Evolutionary conservation across 2,888 invertebrate genomes (phyloP).

Genomic region (Metallyticus violacea): DNA sequence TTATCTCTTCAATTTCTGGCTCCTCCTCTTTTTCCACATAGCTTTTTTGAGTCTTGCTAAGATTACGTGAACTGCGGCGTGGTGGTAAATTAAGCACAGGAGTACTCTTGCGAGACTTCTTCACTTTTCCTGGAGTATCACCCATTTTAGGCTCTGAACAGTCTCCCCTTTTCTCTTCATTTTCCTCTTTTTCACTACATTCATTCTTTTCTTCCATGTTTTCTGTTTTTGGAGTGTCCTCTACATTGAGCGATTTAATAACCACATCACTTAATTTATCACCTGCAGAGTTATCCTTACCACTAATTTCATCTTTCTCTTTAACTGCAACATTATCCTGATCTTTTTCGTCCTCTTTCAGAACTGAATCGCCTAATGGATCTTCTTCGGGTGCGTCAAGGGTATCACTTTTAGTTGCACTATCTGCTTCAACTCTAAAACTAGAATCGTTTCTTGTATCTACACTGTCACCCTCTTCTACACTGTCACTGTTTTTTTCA

Average conservation of each 20-base stretch:
- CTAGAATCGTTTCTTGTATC: conserved; percentile 31
- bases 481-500: conserved; percentile 32
- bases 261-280: neutral
- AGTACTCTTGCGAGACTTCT: conserved; percentile 32
- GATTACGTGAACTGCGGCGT: conserved; percentile 55
- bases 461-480: conserved; percentile 38
- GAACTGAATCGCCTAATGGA: neutral
- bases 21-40: conserved; percentile 48
- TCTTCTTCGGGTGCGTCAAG: conserved; percentile 36
- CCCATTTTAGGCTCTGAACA: conserved; percentile 44
- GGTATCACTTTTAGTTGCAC: conserved; percentile 28
- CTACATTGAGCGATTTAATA: neutral
- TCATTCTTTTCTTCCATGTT: conserved; percentile 39
- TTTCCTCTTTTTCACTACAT: conserved; percentile 34
- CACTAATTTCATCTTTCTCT: conserved; percentile 32
- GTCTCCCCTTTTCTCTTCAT: conserved; percentile 29
- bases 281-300: conserved; percentile 33
- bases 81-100: conserved; percentile 46
- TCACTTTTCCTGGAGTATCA: conserved; percentile 40
- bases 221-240: conserved; percentile 29
- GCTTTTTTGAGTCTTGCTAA: conserved; percentile 53
- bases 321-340: neutral
- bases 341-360: neutral
- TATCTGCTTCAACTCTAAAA: conserved; percentile 29
- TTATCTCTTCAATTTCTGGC: conserved; percentile 60